Evolutionary conservation across 2,797 vertebrate genomes (phyloP), one percentile per base, ranked within the genome.

Genomic region (Sebastes minor): DNA sequence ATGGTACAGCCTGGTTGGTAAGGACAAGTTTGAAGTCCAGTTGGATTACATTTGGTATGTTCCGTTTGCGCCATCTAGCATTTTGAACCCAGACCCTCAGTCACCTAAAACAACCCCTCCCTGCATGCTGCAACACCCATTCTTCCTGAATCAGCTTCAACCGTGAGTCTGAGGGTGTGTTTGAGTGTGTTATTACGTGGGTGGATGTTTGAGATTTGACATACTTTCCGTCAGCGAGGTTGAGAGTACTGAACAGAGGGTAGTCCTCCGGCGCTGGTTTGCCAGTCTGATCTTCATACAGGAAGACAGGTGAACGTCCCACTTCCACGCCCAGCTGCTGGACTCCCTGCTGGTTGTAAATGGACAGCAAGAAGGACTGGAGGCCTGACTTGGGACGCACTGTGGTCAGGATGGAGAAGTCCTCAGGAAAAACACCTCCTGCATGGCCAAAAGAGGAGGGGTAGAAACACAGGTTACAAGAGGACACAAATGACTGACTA

Each of bases 371-470:
- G 89, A 99, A 99, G 83, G 98, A 96, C 94, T 99, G 98, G 78
- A 97, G 95, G 83, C 97, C 97, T 55, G 97, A 96, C 90, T 98
- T 97, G 83, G 98, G 96, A 86, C 97, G 98, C 84, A 99, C 86
- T 76, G 98, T 99, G 92, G 97, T 96, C 92, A 99, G 91, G 96
- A 99, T 96, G 89, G 98, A 99, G 95, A 99, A 99, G 89, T 99
- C 98, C 95, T 97, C 97, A 49, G 98, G 98, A 90, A 99, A 99
- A 88, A 91, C 93, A 87, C 96, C 97, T 91, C 91, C 98, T 99
- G 79, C 32, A 63, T 0, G 9, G 6, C 16, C 53, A 68, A 60
- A 81, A 61, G 27, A 63, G 1, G 27, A 35, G 30, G 6, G 11
- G 27, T 8, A 16, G 27, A 7, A 10, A 32, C 35, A 55, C 2